A percentile compares a stretch with the other conserved stretches of the same genome.
Conservation (phyloP, 2,113 vertebrate genomes). For the Mohoua ochrocephala region DNA sequence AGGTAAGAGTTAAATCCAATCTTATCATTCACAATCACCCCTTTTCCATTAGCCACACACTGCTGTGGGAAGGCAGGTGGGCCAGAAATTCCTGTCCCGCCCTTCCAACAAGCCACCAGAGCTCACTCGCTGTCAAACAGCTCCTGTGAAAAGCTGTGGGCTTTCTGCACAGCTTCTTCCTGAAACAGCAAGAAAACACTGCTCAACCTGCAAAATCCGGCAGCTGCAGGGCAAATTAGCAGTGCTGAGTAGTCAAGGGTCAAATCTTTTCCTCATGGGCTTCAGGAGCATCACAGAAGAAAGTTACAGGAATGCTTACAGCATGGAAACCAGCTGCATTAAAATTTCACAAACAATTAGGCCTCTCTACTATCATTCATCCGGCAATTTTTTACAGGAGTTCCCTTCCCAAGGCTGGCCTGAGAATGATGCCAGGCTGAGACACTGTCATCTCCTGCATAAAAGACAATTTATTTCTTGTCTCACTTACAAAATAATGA, state of each 20-base stretch:
- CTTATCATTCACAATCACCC: background rate
- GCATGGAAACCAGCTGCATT: background rate
- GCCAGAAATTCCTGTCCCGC: background rate
- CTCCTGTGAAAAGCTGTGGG: background rate
- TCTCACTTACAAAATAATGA: slow-evolving; percentile 60
- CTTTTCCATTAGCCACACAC: background rate
- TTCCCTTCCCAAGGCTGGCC: background rate
- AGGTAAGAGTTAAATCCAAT: background rate
- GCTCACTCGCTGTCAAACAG: background rate
- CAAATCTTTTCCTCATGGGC: background rate
- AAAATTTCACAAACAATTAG: background rate
- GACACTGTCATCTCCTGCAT: slow-evolving; percentile 10
- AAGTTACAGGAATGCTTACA: background rate
- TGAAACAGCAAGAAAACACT: background rate
- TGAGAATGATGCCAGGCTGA: background rate
- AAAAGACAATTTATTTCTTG: slow-evolving; percentile 59
- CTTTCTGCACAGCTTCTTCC: background rate
- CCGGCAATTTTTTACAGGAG: background rate
- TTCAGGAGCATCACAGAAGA: background rate
- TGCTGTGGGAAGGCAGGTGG: background rate
- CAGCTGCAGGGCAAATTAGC: background rate
- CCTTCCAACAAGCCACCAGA: background rate
- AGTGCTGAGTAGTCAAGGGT: background rate
- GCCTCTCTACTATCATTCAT: background rate
- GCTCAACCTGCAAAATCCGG: background rate